Base-by-base conservation (phyloP, 2,113 vertebrate species). In the Petaurus breviceps region DNA sequence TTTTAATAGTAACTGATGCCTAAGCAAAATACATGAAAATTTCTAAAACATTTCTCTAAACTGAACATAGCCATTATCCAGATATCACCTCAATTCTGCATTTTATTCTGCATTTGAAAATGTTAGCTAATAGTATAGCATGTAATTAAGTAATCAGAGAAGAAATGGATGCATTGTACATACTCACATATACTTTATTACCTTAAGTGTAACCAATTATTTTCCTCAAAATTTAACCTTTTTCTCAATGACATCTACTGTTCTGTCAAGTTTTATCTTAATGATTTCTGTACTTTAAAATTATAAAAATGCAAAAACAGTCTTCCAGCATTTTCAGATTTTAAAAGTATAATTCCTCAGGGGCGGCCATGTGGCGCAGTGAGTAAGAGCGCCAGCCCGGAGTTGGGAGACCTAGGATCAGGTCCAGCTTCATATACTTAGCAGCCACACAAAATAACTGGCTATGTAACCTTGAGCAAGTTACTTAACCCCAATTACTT, bases 21-120 rank as follows among this genome's bases (percentile, higher is more conserved):
- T 91, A 95, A 51, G 61, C 19, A 90, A 57, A 95, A 94, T 92
- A 46, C 68, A 24, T 68, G 24, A 37, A 92, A n/a, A 91, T 9
- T 93, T 37, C 61, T 95, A 53, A 91, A 92, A 94, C 50, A 22
- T n/a, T 52, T 93, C 91, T 77, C 5, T n/a, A 77, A 37, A 68
- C 61, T 77, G 68, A n/a, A n/a, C 68, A n/a, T n/a, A 22, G 68
- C 14, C 68, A 77, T 77, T n/a, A 19, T n/a, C 14, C 5, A n/a
- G 9, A 22, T 96, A 92, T 91, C 91, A 90, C 26, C 46, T 93
- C 92, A 92, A 95, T 55, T 91, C 22, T 94, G 57, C 3, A 26
- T 49, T 95, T 84, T 2, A 19, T 51, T 95, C 91, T 96, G 47
- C 95, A 57, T 94, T 93, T 90, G 49, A 95, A 96, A 95, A 94